Conservation (phyloP, 2,113 vertebrate species). For the Caretta caretta region DNA sequence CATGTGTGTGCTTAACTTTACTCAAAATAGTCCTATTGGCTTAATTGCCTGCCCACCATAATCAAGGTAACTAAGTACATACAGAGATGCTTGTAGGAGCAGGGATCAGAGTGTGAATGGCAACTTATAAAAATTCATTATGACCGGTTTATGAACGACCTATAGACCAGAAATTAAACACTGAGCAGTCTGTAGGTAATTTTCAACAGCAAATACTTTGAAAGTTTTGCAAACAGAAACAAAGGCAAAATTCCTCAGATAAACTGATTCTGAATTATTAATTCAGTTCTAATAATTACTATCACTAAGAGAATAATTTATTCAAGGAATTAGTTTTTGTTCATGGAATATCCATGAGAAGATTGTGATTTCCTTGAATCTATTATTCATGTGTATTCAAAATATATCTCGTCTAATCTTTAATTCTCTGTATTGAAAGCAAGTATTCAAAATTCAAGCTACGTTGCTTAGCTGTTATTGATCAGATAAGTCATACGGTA, state of each 20-base stretch:
- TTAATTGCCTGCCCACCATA: background rate
- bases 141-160: background rate
- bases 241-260: conserved; percentile 8
- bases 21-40: background rate
- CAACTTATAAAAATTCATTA: background rate
- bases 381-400: conserved; percentile 71
- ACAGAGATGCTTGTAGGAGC: background rate
- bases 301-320: conserved; percentile 39
- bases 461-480: background rate
- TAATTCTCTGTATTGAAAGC: conserved; percentile 32
- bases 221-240: background rate
- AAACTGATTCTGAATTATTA: conserved; percentile 39
- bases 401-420: conserved; percentile 70
- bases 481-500: conserved; percentile 37
- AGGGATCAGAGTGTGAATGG: background rate
- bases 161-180: conserved; percentile 12
- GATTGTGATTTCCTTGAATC: conserved; percentile 54
- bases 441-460: conserved; percentile 2
- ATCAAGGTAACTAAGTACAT: background rate
- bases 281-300: conserved; percentile 37
- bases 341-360: conserved; percentile 57
- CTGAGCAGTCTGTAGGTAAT: background rate
- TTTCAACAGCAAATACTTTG: background rate
- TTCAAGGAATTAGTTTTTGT: conserved; percentile 54
- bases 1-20: background rate